Evolutionary conservation across 2,797 vertebrate genomes (phyloP).

Genomic region (Microcaecilia unicolor): DNA sequence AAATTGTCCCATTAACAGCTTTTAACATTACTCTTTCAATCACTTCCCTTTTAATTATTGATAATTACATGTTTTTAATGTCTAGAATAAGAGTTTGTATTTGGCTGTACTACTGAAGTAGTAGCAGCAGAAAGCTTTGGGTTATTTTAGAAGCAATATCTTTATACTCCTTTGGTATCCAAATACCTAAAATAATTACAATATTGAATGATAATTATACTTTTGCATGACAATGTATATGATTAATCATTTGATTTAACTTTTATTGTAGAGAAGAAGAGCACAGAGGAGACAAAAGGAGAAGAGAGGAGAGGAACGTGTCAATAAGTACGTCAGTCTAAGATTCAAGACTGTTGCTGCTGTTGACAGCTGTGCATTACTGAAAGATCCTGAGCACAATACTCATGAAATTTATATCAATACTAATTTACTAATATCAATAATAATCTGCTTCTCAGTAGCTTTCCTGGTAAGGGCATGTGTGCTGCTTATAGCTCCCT

Average conservation of each 20-base stretch:
- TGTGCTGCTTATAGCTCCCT: conserved; percentile 37
- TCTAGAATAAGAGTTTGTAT: no score
- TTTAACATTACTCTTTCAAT: no score
- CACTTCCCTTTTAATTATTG: no score
- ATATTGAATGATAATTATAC: not conserved
- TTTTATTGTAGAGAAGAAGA: no score
- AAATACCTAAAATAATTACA: not conserved
- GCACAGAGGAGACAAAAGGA: no score
- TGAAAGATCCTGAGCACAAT: conserved; percentile 68
- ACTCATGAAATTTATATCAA: conserved; percentile 91
- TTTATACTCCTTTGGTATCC: not conserved
- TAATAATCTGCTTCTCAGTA: conserved; percentile 79
- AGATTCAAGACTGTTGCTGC: conserved; percentile 24
- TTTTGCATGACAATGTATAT: not conserved
- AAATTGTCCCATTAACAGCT: no score
- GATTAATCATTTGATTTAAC: not conserved
- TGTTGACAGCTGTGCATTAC: conserved; percentile 53
- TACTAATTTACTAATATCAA: conserved; percentile 97
- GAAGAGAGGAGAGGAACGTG: no score
- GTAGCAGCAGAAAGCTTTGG: no score
- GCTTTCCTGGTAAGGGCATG: conserved; percentile 49
- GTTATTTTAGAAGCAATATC: no score
- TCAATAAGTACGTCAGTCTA: no score
- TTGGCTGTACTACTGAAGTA: no score
- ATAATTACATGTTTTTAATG: no score